These are phyloP conservation scores for Limnephilus rhombicus DNA, from an alignment of 2,888 invertebrate species.

Conservation along the genomic window DNA sequence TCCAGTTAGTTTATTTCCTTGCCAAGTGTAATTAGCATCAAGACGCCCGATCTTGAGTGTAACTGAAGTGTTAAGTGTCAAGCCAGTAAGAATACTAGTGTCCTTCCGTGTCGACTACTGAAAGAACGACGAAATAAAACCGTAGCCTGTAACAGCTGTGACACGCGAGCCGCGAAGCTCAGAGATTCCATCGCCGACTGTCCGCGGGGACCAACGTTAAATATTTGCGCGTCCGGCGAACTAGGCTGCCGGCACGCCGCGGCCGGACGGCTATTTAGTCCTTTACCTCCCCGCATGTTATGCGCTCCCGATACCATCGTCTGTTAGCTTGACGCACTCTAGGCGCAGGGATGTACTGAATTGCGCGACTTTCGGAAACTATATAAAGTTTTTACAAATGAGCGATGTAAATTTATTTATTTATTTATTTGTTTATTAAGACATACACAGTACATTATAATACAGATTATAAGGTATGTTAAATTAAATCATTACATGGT, in stretches of 20 bases:
- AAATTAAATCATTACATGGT: too few species aligned
- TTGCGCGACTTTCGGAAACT: too few species aligned
- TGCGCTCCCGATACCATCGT: slow-evolving; percentile 34
- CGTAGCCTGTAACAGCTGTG: not conserved
- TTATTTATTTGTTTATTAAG: too few species aligned
- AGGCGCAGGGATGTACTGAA: not conserved
- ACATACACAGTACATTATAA: too few species aligned
- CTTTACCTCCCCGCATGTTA: slow-evolving; percentile 24
- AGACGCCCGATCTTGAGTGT: not conserved
- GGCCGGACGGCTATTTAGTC: slow-evolving; percentile 22
- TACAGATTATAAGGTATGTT: too few species aligned
- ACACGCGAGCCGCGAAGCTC: slow-evolving; percentile 25
- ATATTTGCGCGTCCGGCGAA: slow-evolving; percentile 25
- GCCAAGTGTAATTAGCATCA: slow-evolving; percentile 3
- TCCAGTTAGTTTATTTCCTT: not conserved
- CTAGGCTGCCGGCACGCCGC: not conserved
- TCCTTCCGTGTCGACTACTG: slow-evolving; percentile 36
- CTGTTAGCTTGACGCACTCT: slow-evolving; percentile 13
- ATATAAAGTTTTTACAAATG: too few species aligned
- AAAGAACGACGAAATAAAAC: slow-evolving; percentile 23
- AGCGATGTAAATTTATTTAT: too few species aligned
- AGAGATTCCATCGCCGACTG: slow-evolving; percentile 48
- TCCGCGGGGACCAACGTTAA: slow-evolving; percentile 33
- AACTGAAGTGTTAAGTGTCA: slow-evolving; percentile 20
- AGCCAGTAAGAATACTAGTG: slow-evolving; percentile 23